These are phyloP conservation scores for Corythoichthys intestinalis DNA, from an alignment of 2,113 vertebrate species.

Conservation along the genomic window DNA sequence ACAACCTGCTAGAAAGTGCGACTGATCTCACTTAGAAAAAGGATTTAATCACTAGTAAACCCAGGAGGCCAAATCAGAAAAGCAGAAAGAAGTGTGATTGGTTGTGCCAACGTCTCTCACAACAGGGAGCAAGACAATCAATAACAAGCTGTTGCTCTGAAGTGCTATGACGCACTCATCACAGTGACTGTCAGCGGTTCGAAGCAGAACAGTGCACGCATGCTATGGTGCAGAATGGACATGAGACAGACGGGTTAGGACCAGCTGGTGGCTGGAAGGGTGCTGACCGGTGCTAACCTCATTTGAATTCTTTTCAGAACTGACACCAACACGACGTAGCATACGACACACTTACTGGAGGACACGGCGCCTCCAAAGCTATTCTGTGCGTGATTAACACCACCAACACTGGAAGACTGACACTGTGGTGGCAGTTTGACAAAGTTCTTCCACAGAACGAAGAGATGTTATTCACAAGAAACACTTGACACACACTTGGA, in stretches of 20 bases:
- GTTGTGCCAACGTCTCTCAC: not conserved
- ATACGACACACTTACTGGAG: conserved; percentile 25
- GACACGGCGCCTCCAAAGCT: conserved; percentile 38
- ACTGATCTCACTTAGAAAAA: not conserved
- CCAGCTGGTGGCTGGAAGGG: conserved; percentile 24
- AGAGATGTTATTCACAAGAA: conserved; percentile 3
- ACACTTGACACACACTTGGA: conserved; percentile 20
- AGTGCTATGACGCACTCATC: conserved; percentile 27
- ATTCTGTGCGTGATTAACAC: conserved; percentile 54
- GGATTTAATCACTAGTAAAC: not conserved
- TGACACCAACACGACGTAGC: conserved; percentile 33
- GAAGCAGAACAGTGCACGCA: not conserved
- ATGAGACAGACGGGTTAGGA: conserved; percentile 1
- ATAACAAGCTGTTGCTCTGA: not conserved
- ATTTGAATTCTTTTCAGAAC: conserved; percentile 27
- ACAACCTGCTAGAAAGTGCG: not conserved
- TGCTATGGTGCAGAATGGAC: conserved; percentile 3
- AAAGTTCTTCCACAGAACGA: conserved; percentile 31
- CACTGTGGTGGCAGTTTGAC: conserved; percentile 51
- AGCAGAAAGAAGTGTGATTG: not conserved
- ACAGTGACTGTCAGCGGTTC: not conserved
- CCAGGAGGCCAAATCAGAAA: not conserved
- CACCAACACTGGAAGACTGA: conserved; percentile 46
- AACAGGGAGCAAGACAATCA: conserved; percentile 9
- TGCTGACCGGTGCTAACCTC: conserved; percentile 39